Evolutionary conservation across 2,888 invertebrate species (phyloP).

Genomic region (Pandemis cinnamomeana): DNA sequence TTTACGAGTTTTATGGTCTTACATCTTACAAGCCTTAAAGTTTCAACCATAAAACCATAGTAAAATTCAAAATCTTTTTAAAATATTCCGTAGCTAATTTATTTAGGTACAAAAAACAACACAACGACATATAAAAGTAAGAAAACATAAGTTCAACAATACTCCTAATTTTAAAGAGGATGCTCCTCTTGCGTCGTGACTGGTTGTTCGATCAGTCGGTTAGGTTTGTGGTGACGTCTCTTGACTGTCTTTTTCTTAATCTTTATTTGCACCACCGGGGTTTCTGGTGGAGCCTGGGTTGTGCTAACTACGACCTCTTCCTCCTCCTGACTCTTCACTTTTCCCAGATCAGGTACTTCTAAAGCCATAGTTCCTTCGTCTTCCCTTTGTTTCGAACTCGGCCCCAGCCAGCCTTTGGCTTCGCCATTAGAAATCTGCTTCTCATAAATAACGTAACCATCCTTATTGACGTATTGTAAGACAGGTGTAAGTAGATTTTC

Average conservation of each 20-base stretch:
- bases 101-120: constrained; percentile 11
- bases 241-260: constrained; percentile 42
- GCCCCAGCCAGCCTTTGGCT: constrained; percentile 67
- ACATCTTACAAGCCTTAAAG: too few relatives aligned
- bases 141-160: background rate
- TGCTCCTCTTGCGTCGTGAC: background rate
- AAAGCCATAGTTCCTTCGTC: background rate
- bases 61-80: background rate
- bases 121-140: background rate
- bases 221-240: constrained; percentile 17
- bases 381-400: constrained; percentile 7
- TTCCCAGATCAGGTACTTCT: constrained; percentile 43
- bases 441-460: constrained; percentile 77
- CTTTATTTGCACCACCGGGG: background rate
- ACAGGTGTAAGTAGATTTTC: constrained; percentile 66
- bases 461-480: constrained; percentile 75
- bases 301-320: constrained; percentile 3
- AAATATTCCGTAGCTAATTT: constrained; percentile 9
- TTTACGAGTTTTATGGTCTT: too few relatives aligned
- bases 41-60: background rate
- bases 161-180: background rate
- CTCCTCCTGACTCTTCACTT: constrained; percentile 49
- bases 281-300: background rate
- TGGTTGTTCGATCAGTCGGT: background rate
- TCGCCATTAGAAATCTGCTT: constrained; percentile 71